Conservation (phyloP, 2,113 vertebrate species). For the Toxotes chatareus region DNA sequence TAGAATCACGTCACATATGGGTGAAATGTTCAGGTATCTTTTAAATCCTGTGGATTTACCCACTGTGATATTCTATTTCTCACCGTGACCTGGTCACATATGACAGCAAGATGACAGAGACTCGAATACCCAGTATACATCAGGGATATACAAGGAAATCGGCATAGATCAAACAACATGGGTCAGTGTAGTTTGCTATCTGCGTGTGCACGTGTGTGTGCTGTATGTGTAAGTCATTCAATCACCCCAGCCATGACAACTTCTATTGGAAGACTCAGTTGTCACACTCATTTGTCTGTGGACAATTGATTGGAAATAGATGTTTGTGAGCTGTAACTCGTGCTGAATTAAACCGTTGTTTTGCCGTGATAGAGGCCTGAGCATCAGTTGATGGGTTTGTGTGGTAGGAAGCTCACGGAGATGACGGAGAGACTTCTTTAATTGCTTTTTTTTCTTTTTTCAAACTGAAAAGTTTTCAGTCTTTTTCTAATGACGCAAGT, state of each 20-base stretch:
- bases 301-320: neutral
- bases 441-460: constrained; percentile 10
- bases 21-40: too few relatives aligned
- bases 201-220: neutral
- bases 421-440: neutral
- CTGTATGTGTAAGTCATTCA: constrained; percentile 2
- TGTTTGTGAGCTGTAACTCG: neutral
- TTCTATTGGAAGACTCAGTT: neutral
- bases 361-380: constrained; percentile 7
- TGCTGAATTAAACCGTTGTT: constrained; percentile 40
- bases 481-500: constrained; percentile 24
- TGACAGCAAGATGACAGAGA: too few relatives aligned
- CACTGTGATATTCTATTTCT: too few relatives aligned
- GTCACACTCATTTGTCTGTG: constrained; percentile 20
- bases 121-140: too few relatives aligned
- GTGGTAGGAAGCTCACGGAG: neutral
- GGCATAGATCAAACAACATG: neutral
- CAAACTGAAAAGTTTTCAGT: constrained; percentile 5
- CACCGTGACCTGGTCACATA: too few relatives aligned
- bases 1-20: too few relatives aligned
- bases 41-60: too few relatives aligned
- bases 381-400: neutral
- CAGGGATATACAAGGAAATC: too few relatives aligned
- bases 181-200: neutral
- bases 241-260: neutral